Conservation (phyloP, 2,797 vertebrate species). For the Momotus momota region DNA sequence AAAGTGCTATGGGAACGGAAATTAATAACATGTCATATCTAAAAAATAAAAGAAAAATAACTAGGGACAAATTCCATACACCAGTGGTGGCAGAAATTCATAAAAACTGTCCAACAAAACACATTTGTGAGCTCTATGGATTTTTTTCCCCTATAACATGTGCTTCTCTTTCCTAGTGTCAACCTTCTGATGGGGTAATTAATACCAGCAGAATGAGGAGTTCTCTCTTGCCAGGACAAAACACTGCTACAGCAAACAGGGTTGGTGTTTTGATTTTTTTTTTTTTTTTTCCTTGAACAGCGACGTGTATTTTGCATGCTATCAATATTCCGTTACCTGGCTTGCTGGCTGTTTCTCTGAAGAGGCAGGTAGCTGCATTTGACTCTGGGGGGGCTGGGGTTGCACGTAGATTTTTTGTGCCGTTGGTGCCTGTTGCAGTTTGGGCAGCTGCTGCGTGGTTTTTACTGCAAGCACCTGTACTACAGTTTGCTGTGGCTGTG, state of each 20-base stretch:
- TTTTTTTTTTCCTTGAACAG: slow-evolving; percentile 60
- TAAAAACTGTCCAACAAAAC: slow-evolving; percentile 65
- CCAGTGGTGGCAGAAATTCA: slow-evolving; percentile 64
- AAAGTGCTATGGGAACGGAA: slow-evolving; percentile 56
- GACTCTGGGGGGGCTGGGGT: slow-evolving; percentile 90
- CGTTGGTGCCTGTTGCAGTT: slow-evolving; percentile 94
- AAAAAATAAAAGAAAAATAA: slow-evolving; percentile 69
- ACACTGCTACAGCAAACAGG: slow-evolving; percentile 61
- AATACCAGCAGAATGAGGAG: slow-evolving; percentile 63
- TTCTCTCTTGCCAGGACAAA: slow-evolving; percentile 73
- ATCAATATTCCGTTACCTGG: slow-evolving; percentile 88
- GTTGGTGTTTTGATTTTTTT: slow-evolving; percentile 8
- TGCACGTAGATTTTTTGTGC: slow-evolving; percentile 95
- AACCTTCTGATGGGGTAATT: slow-evolving; percentile 59
- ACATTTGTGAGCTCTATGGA: slow-evolving; percentile 13
- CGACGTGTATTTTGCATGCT: slow-evolving; percentile 74
- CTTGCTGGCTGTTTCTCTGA: slow-evolving; percentile 87
- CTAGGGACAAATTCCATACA: slow-evolving; percentile 62
- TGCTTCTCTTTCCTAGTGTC: slow-evolving; percentile 66
- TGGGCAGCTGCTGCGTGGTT: slow-evolving; percentile 91
- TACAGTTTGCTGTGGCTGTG: slow-evolving; percentile 82
- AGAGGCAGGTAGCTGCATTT: slow-evolving; percentile 89
- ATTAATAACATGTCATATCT: slow-evolving; percentile 59
- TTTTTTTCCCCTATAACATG: slow-evolving; percentile 21
- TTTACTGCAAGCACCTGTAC: slow-evolving; percentile 86